A percentile compares a stretch with the other conserved stretches of the same genome.
phyloP scores from a whole-genome alignment of 2,888 invertebrate genomes.

The Drosophila kambysellisi region DNA sequence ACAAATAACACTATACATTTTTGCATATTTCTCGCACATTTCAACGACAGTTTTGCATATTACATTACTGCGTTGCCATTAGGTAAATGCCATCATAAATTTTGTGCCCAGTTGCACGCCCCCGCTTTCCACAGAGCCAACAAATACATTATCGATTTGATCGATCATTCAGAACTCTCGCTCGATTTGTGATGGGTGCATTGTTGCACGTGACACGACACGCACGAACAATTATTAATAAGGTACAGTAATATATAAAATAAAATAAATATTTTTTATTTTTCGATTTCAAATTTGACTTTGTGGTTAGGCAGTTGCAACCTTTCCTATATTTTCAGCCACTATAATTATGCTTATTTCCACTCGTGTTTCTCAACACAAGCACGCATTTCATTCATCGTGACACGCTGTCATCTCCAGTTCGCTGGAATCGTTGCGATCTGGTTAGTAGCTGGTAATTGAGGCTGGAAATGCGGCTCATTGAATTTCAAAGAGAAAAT shows the following conservation, averaged over 20 bases:
- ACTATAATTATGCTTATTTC: not conserved
- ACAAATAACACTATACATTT: slow-evolving; percentile 73
- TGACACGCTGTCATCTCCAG: slow-evolving; percentile 20
- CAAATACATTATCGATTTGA: slow-evolving; percentile 61
- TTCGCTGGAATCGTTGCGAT: not conserved
- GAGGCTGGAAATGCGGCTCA: slow-evolving; percentile 63
- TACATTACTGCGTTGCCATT: slow-evolving; percentile 59
- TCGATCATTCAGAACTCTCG: slow-evolving; percentile 27
- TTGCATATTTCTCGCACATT: slow-evolving; percentile 41
- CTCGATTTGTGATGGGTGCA: not conserved
- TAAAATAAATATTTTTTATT: not conserved
- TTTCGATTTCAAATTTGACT: not conserved
- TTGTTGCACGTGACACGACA: not conserved
- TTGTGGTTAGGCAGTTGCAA: not conserved
- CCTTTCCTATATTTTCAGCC: not conserved
- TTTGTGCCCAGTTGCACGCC: slow-evolving; percentile 34
- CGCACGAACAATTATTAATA: not conserved
- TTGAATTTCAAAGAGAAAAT: slow-evolving; percentile 57
- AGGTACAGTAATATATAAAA: no score
- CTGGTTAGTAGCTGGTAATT: slow-evolving; percentile 28
- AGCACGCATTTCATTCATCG: not conserved
- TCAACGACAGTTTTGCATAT: slow-evolving; percentile 42
- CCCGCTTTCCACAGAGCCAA: slow-evolving; percentile 47
- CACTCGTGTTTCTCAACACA: not conserved
- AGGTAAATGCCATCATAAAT: slow-evolving; percentile 76